A percentile compares a stretch with the other conserved stretches of the same genome.
Evolutionary conservation across 2,113 vertebrate species (phyloP).

Genomic region (Falcunculus frontatus): DNA sequence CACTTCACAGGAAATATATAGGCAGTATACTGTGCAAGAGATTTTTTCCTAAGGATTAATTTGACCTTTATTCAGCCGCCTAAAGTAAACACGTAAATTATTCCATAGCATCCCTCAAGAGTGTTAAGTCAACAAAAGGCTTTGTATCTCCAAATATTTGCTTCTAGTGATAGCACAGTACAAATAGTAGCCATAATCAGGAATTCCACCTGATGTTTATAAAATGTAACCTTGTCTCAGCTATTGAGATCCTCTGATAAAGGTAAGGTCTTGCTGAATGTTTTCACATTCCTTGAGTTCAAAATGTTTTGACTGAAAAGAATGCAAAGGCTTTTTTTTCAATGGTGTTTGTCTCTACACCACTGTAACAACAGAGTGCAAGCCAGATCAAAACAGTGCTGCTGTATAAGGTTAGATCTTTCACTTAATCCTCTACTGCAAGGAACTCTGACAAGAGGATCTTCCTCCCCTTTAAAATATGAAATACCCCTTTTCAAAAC

Average conservation of each 20-base stretch:
- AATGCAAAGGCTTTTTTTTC: not conserved
- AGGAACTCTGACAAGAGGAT: not conserved
- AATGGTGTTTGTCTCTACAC: not conserved
- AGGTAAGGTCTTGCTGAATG: not conserved
- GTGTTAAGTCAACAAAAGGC: not conserved
- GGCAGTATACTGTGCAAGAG: not conserved
- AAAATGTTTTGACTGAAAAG: conserved; percentile 4
- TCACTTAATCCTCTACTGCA: not conserved
- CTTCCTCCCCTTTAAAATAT: not conserved
- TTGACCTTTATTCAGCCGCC: conserved; percentile 14
- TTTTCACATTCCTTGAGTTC: not conserved
- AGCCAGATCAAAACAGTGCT: not conserved
- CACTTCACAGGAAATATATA: not conserved
- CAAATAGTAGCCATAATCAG: not conserved
- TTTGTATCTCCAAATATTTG: conserved; percentile 30
- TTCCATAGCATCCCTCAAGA: not conserved
- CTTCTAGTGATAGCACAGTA: not conserved
- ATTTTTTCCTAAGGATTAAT: not conserved
- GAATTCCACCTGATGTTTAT: not conserved
- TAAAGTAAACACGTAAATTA: not conserved
- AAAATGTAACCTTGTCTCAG: not conserved
- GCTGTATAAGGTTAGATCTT: not conserved
- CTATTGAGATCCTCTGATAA: not conserved
- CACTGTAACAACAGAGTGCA: not conserved
- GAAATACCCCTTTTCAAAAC: not conserved